Conservation (phyloP, 2,888 invertebrate species). For the Panorpa germanica region DNA sequence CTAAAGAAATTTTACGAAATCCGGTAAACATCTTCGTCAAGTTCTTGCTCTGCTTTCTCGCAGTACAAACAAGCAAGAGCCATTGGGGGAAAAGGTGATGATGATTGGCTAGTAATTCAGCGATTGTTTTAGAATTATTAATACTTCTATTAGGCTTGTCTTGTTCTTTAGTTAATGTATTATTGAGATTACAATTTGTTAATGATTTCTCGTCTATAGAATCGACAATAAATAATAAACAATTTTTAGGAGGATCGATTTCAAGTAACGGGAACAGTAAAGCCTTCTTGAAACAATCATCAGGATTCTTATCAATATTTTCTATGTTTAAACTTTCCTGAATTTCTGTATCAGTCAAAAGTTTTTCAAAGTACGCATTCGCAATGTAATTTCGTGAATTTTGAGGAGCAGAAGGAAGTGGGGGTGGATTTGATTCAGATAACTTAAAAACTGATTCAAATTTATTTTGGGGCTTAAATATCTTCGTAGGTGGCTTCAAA, state of each 20-base stretch:
- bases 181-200: slow-evolving; percentile 30
- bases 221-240: slow-evolving; percentile 72
- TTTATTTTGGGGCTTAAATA: slow-evolving; percentile 15
- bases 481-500: slow-evolving; percentile 19
- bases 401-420: slow-evolving; percentile 28
- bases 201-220: slow-evolving; percentile 72
- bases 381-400: slow-evolving; percentile 45
- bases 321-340: slow-evolving; percentile 63
- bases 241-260: slow-evolving; percentile 71
- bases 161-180: slow-evolving; percentile 24
- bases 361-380: slow-evolving; percentile 61
- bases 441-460: slow-evolving; percentile 12
- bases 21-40: slow-evolving; percentile 69
- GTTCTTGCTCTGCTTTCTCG: slow-evolving; percentile 65
- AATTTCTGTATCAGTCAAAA: slow-evolving; percentile 61
- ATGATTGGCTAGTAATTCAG: slow-evolving; percentile 70
- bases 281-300: slow-evolving; percentile 79
- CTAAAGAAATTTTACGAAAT: slow-evolving; percentile 80
- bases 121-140: slow-evolving; percentile 44
- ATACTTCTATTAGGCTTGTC: slow-evolving; percentile 22
- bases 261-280: slow-evolving; percentile 73
- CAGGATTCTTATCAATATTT: slow-evolving; percentile 71
- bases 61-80: slow-evolving; percentile 78
- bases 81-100: slow-evolving; percentile 86
- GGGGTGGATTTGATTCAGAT: slow-evolving; percentile 19